Evolutionary conservation across 2,888 invertebrate species (phyloP).

Genomic region (Caenorhabditis drosophilae): DNA sequence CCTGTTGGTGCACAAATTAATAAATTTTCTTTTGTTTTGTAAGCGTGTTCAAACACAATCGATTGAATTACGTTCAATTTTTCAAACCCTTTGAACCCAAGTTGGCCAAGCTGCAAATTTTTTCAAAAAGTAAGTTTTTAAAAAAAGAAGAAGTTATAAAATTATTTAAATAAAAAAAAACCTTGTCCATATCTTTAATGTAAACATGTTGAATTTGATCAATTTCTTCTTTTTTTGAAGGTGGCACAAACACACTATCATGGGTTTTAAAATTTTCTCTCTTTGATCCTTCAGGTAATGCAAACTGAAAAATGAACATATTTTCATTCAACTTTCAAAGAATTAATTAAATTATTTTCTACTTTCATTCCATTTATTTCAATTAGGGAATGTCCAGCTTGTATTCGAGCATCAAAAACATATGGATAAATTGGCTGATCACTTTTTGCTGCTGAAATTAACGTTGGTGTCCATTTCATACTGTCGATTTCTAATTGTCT

Average conservation of each 20-base stretch:
- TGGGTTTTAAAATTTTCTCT: slow-evolving; percentile 79
- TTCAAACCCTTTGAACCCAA: slow-evolving; percentile 86
- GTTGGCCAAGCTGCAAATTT: too few species aligned
- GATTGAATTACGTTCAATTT: slow-evolving; percentile 91
- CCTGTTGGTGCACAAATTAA: slow-evolving; percentile 98
- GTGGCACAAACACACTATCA: slow-evolving; percentile 80
- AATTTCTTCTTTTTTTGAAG: slow-evolving; percentile 63
- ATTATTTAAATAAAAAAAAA: too few species aligned
- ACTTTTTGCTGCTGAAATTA: slow-evolving; percentile 31
- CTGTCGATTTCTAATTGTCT: slow-evolving; percentile 70
- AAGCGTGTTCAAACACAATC: slow-evolving; percentile 91
- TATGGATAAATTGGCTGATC: slow-evolving; percentile 79
- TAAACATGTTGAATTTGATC: slow-evolving; percentile 74
- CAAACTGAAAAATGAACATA: slow-evolving; percentile 71
- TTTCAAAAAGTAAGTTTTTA: too few species aligned
- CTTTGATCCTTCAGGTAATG: slow-evolving; percentile 81
- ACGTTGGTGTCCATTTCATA: slow-evolving; percentile 67
- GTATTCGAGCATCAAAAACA: slow-evolving; percentile 83
- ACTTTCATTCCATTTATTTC: slow-evolving; percentile 81
- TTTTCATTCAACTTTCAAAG: slow-evolving; percentile 1
- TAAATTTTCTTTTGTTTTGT: slow-evolving; percentile 93
- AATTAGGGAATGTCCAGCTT: slow-evolving; percentile 78
- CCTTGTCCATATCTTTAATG: slow-evolving; percentile 76
- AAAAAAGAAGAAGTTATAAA: too few species aligned
- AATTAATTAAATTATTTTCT: neutral